phyloP scores from a whole-genome alignment of 2,797 vertebrate genomes.

The Silurus aristotelis region DNA sequence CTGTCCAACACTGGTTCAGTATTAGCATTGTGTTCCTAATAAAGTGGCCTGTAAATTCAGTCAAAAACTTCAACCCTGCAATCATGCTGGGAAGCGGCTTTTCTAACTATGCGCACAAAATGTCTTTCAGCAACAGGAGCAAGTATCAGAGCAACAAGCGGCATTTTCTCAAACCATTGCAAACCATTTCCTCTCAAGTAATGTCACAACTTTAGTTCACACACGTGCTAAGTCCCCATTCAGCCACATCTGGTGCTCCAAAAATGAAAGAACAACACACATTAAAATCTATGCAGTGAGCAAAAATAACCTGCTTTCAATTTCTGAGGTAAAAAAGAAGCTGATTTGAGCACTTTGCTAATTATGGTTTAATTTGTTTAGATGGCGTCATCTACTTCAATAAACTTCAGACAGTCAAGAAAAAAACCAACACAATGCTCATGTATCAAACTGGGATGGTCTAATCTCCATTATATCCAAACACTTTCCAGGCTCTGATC shows the following conservation, averaged over 20 bases:
- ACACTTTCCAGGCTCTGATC: neutral
- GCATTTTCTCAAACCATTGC: neutral
- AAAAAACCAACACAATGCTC: neutral
- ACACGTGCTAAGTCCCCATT: neutral
- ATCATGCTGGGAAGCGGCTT: neutral
- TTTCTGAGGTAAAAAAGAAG: neutral
- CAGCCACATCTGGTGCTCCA: neutral
- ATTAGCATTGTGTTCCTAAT: neutral
- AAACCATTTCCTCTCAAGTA: neutral
- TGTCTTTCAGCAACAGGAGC: neutral
- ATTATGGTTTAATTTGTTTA: neutral
- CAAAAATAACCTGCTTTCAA: neutral
- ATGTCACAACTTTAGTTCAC: neutral
- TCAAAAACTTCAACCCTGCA: neutral
- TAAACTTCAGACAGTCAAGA: neutral
- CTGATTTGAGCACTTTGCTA: neutral
- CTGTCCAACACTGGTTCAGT: neutral
- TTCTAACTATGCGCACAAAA: neutral
- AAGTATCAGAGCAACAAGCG: neutral
- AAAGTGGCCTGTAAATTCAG: neutral
- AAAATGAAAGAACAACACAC: neutral
- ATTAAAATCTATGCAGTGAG: neutral
- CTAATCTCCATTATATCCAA: neutral
- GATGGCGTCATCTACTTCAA: neutral
- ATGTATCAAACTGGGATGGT: no score